A percentile compares a stretch with the other conserved stretches of the same genome.
Evolutionary conservation across 1,140 invertebrate species (phyloP).

Genomic region (Bombyx mandarina): DNA sequence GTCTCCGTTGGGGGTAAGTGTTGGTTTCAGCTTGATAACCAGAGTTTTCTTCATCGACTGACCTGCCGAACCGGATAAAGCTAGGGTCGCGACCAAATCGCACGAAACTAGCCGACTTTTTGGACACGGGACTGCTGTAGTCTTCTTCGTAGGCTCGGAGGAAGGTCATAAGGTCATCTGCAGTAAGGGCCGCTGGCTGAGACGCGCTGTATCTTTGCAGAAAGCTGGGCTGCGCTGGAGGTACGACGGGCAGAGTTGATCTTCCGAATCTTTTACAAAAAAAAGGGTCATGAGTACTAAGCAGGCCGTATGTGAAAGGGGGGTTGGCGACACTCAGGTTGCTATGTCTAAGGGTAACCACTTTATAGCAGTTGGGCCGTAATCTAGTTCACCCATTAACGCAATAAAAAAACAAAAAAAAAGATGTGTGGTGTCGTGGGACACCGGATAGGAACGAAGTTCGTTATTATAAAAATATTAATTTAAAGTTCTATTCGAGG

Average conservation of each 20-base stretch:
- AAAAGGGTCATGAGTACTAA: background rate
- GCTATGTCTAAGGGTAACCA: too few species aligned
- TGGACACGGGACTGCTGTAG: conserved; percentile 38
- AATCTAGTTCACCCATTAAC: too few species aligned
- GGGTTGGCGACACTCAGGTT: too few species aligned
- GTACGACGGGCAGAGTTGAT: conserved; percentile 42
- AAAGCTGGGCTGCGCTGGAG: conserved; percentile 53
- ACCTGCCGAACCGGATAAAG: conserved; percentile 54
- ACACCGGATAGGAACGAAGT: too few species aligned
- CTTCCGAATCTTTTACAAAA: conserved; percentile 44
- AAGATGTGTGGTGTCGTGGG: too few species aligned
- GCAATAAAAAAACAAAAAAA: too few species aligned
- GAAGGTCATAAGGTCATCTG: conserved; percentile 49
- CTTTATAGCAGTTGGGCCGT: too few species aligned
- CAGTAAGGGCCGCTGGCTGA: conserved; percentile 40
- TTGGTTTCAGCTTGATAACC: conserved; percentile 39
- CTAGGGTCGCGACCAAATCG: conserved; percentile 48
- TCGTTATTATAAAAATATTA: too few species aligned
- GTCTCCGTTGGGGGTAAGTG: conserved; percentile 49
- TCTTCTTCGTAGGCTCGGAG: conserved; percentile 50
- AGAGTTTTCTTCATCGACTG: conserved; percentile 34
- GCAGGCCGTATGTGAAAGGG: too few species aligned
- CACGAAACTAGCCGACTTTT: conserved; percentile 46
- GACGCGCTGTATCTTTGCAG: conserved; percentile 47
- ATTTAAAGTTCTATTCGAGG: too few species aligned